Evolutionary conservation across 2,113 vertebrate species (phyloP).

Genomic region (Ceyx melanurus): DNA sequence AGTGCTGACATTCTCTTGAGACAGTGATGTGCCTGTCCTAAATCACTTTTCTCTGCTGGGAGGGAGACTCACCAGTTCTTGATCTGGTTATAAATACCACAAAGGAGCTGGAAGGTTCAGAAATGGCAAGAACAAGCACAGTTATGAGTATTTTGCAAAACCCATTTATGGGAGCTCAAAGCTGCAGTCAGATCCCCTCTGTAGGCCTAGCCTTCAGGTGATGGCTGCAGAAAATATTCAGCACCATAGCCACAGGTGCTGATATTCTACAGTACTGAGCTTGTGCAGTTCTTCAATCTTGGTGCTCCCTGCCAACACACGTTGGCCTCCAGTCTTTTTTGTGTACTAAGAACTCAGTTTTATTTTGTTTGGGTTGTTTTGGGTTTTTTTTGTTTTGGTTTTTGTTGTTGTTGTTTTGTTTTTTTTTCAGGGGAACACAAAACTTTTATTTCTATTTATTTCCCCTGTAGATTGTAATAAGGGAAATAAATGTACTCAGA

Average conservation of each 20-base stretch:
- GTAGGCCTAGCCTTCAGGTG: background rate
- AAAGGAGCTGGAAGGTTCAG: background rate
- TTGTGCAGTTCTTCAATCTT: background rate
- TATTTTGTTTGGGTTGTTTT: background rate
- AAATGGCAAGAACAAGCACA: background rate
- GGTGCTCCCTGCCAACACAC: background rate
- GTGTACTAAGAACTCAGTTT: background rate
- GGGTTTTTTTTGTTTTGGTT: background rate
- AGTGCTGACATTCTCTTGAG: background rate
- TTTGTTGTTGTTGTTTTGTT: no score
- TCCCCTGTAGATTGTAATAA: background rate
- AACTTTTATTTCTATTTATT: conserved; percentile 16
- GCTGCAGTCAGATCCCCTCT: background rate
- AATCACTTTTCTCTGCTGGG: background rate
- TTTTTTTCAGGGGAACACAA: background rate
- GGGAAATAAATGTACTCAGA: background rate
- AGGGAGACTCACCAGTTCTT: background rate
- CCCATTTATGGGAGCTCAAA: background rate
- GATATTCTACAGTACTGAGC: background rate
- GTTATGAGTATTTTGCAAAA: background rate
- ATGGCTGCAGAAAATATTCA: background rate
- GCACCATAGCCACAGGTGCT: background rate
- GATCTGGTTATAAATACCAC: background rate
- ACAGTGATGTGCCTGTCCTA: background rate
- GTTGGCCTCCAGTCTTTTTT: background rate